phyloP scores from a whole-genome alignment of 2,113 vertebrate species.

The Spheniscus mendiculus region DNA sequence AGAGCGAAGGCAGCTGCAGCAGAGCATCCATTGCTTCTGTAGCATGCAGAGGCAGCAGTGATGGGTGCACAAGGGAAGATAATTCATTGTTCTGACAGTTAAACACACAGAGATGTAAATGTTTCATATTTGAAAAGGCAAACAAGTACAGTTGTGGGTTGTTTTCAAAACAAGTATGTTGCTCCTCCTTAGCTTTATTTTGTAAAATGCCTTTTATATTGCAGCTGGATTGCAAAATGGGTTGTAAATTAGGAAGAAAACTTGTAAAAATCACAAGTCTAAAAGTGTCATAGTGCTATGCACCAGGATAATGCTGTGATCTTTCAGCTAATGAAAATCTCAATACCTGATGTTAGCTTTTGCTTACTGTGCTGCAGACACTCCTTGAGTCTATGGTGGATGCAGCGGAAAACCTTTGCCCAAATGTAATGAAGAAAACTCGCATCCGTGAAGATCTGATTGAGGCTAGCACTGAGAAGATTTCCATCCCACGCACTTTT shows the following conservation, averaged over 20 bases:
- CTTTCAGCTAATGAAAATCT: neutral
- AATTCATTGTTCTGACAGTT: neutral
- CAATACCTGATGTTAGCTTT: neutral
- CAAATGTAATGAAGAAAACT: conserved; percentile 90
- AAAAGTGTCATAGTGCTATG: neutral
- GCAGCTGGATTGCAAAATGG: neutral
- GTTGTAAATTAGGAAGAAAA: neutral
- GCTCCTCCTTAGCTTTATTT: neutral
- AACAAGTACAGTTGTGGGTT: neutral
- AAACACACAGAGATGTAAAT: neutral
- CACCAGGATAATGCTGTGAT: neutral
- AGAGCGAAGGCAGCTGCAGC: neutral
- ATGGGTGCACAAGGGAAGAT: neutral
- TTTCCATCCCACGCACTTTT: conserved; percentile 91
- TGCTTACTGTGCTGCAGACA: conserved; percentile 66
- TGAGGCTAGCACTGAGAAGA: conserved; percentile 87
- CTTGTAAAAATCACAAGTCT: neutral
- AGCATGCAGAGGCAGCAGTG: neutral
- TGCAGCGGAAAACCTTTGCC: conserved; percentile 89
- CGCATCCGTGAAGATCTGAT: conserved; percentile 89
- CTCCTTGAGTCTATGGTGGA: conserved; percentile 94
- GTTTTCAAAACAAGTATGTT: neutral
- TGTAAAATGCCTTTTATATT: neutral
- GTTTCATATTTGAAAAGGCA: neutral
- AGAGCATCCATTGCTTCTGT: neutral